phyloP scores from a whole-genome alignment of 2,113 vertebrate genomes.

The Leptodactylus fuscus region DNA sequence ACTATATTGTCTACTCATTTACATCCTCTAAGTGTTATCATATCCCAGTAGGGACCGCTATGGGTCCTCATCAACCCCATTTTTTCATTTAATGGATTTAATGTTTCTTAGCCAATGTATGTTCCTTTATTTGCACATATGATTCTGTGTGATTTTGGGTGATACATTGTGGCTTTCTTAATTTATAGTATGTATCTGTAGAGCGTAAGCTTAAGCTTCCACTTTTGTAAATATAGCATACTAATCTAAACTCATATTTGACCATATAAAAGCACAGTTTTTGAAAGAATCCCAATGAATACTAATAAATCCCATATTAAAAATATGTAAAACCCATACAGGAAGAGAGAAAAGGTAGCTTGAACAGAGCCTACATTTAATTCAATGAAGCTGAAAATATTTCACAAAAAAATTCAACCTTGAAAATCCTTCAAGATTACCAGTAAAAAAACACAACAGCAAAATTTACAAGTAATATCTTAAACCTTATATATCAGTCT shows the following conservation, averaged over 20 bases:
- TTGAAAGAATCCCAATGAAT: background rate
- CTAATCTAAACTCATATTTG: background rate
- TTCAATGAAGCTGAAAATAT: too few relatives aligned
- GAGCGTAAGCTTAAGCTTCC: too few relatives aligned
- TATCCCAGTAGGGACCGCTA: background rate
- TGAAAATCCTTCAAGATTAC: background rate
- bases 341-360: background rate
- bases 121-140: too few relatives aligned
- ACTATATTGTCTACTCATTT: too few relatives aligned
- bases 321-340: background rate
- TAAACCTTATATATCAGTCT: background rate
- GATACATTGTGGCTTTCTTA: background rate
- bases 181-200: too few relatives aligned
- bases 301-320: background rate
- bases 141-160: too few relatives aligned
- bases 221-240: too few relatives aligned
- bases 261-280: background rate
- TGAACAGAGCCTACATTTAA: background rate
- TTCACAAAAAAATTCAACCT: too few relatives aligned
- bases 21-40: background rate
- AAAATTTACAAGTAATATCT: slow-evolving; percentile 16
- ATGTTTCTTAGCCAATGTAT: background rate
- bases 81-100: background rate
- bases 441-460: background rate
- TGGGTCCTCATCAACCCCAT: background rate